Evolutionary conservation across 2,888 invertebrate species (phyloP), one percentile per base, ranked within the genome.

Genomic region (Scaptomyza polygonia): DNA sequence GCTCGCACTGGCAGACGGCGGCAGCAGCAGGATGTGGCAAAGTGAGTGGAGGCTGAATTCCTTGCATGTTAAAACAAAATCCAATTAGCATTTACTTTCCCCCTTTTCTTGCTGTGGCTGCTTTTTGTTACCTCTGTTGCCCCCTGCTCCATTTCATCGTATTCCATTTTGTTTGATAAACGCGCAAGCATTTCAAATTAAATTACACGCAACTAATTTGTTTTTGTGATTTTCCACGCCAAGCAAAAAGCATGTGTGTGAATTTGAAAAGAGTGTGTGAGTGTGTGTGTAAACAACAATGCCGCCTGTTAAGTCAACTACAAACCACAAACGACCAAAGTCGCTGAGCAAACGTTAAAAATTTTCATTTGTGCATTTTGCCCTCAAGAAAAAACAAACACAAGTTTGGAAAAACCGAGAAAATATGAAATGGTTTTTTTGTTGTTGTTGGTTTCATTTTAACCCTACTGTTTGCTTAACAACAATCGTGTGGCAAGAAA

Each of bases 161-260:
- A 81, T 80, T 79, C 69, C 67, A 81, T 85, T 81, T 84, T 83
- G 79, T 81, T 86, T 86, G 85, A 85, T 77, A 79, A 85, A 85
- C 83, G 81, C 70, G 79, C 59, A 45, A 66, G 67, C 76, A 69
- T 86, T 86, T 86, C 73, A 83, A 86, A 84, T 86, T 79, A 84
- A 84, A 84, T 84, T 84, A 84, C 78, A 83, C 81, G 78, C 84
- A 84, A 84, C 84, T 84, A 84, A 84, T 86, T 84, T 84, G 83
- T 73, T 84, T 86, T 78, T 79, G 69, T 71, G 79, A 83, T 76
- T 77, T 85, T 77, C 56, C 48, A 55, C 47, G 65, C 67, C 79
- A 74, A 7, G 45, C 62, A 57, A 45, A 63, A 32, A 45, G 27
- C 48, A 56, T 49, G 54, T 48, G 42, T 49, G 51, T 44, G 27